phyloP scores from a whole-genome alignment of 2,888 invertebrate genomes.

The Stratiomys singularior region DNA sequence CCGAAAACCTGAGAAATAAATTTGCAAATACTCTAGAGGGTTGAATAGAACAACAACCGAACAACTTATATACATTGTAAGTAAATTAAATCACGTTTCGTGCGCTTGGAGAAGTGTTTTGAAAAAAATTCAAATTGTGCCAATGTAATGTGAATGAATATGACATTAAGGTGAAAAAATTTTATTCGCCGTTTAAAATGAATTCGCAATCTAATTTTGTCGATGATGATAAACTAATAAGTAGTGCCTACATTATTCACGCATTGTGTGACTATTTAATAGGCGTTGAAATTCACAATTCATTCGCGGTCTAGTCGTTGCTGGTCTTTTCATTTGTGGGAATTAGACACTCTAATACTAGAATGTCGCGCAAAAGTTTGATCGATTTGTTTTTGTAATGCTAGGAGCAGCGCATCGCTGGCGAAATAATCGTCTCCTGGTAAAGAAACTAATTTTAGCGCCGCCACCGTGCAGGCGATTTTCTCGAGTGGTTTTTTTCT shows the following conservation, averaged over 20 bases:
- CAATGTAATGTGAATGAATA: slow-evolving; percentile 6
- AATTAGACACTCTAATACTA: slow-evolving; percentile 5
- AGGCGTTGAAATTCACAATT: background rate
- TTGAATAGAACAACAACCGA: background rate
- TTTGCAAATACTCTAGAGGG: background rate
- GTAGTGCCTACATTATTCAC: background rate
- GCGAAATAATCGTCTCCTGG: slow-evolving; percentile 13
- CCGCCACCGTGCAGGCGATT: slow-evolving; percentile 17
- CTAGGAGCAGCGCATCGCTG: slow-evolving; percentile 36
- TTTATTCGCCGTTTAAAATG: slow-evolving; percentile 18
- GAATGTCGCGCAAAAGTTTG: slow-evolving; percentile 51
- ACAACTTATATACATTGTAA: slow-evolving; percentile 18
- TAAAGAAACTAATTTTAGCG: slow-evolving; percentile 30
- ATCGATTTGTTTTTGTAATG: slow-evolving; percentile 51
- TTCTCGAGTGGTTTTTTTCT: background rate
- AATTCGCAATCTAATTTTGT: slow-evolving; percentile 31
- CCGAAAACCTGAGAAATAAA: slow-evolving; percentile 21
- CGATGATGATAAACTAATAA: slow-evolving; percentile 30
- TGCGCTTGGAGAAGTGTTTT: slow-evolving; percentile 11
- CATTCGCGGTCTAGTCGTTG: background rate
- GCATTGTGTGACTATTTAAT: no score
- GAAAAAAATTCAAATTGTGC: slow-evolving; percentile 1
- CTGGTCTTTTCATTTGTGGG: background rate
- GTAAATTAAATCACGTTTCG: background rate
- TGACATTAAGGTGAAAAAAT: slow-evolving; percentile 30